Evolutionary conservation across 2,888 invertebrate genomes (phyloP).

Genomic region (Saturnia pavonia): DNA sequence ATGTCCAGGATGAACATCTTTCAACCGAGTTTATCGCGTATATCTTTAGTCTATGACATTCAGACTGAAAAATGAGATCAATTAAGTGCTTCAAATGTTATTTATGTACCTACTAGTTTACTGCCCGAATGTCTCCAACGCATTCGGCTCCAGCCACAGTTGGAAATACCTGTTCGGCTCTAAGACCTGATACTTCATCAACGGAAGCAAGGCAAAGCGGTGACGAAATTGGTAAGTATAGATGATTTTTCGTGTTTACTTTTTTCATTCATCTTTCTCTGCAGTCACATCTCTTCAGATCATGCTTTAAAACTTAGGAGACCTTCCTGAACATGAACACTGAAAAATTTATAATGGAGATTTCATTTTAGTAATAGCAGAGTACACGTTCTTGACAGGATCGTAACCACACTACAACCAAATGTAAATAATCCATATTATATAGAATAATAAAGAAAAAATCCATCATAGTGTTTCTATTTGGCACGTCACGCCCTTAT

Average conservation of each 20-base stretch:
- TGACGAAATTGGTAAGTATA: slow-evolving; percentile 57
- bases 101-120: slow-evolving; percentile 35
- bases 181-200: slow-evolving; percentile 43
- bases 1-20: too few species aligned
- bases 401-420: too few species aligned
- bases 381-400: too few species aligned
- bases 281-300: neutral
- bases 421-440: too few species aligned
- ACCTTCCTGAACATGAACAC: neutral
- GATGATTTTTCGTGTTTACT: neutral
- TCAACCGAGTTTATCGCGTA: neutral
- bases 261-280: neutral
- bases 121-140: slow-evolving; percentile 46
- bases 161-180: slow-evolving; percentile 38
- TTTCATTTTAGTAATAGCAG: too few species aligned
- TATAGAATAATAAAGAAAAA: too few species aligned
- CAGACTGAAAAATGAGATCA: neutral
- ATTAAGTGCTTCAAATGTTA: neutral
- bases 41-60: neutral
- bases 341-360: too few species aligned
- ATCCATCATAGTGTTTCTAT: too few species aligned
- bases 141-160: slow-evolving; percentile 70
- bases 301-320: neutral
- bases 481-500: too few species aligned
- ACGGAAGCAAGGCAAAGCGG: slow-evolving; percentile 40